Evolutionary conservation across 2,113 vertebrate species (phyloP).

Genomic region (Sapayoa aenigma): DNA sequence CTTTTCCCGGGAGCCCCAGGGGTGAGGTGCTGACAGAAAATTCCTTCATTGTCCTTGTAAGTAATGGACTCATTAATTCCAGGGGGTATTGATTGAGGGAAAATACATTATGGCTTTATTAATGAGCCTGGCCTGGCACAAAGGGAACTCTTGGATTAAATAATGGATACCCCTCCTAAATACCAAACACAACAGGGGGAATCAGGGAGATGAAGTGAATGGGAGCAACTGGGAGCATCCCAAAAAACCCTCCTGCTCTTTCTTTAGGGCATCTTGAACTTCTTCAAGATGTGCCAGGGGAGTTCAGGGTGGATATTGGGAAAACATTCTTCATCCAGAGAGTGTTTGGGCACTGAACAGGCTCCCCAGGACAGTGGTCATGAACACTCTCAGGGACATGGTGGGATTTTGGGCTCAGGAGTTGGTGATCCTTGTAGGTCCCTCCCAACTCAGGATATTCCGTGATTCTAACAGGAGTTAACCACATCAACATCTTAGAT

Average conservation of each 20-base stretch:
- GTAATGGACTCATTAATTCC: slow-evolving; percentile 76
- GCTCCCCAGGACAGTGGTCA: neutral
- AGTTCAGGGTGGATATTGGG: neutral
- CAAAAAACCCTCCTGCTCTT: neutral
- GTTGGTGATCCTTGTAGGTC: neutral
- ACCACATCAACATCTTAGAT: neutral
- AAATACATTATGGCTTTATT: slow-evolving; percentile 74
- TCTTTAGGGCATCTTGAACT: neutral
- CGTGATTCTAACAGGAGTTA: neutral
- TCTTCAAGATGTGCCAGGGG: neutral
- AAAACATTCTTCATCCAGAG: neutral
- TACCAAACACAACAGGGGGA: neutral
- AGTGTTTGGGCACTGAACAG: neutral
- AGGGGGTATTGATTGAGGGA: slow-evolving; percentile 75
- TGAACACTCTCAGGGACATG: neutral
- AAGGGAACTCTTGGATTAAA: slow-evolving; percentile 40
- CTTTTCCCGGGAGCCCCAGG: slow-evolving; percentile 30
- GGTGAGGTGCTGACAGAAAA: slow-evolving; percentile 69
- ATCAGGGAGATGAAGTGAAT: neutral
- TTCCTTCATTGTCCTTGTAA: slow-evolving; percentile 72
- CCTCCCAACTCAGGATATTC: neutral
- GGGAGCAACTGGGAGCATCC: neutral
- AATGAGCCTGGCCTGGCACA: slow-evolving; percentile 62
- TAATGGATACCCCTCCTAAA: slow-evolving; percentile 11
- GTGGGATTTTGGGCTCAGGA: neutral